These are phyloP conservation scores for Homalodisca vitripennis DNA, from an alignment of 1,140 invertebrate genomes.

Conservation along the genomic window DNA sequence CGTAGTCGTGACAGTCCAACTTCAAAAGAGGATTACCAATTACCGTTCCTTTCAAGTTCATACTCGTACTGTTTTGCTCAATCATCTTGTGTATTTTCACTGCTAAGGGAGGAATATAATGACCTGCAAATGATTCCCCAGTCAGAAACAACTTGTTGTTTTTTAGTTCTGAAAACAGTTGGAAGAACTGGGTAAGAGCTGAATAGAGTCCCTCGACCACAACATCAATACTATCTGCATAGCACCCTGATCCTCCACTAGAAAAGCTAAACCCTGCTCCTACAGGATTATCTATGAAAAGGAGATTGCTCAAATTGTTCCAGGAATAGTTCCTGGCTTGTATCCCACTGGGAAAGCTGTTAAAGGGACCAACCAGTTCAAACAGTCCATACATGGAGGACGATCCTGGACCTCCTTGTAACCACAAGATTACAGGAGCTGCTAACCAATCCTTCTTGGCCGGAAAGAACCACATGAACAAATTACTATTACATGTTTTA, in stretches of 20 bases:
- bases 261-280: constrained; percentile 38
- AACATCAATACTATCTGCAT: constrained; percentile 1
- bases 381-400: constrained; percentile 73
- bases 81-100: constrained; percentile 57
- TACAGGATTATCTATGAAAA: constrained; percentile 76
- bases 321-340: constrained; percentile 32
- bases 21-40: constrained; percentile 86
- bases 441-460: constrained; percentile 49
- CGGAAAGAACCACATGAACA: constrained; percentile 80
- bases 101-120: constrained; percentile 54
- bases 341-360: constrained; percentile 41
- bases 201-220: constrained; percentile 64
- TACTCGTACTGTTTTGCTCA: constrained; percentile 60
- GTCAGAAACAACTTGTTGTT: constrained; percentile 43
- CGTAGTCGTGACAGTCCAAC: constrained; percentile 71
- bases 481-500: constrained; percentile 49
- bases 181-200: constrained; percentile 69
- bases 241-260: constrained; percentile 9
- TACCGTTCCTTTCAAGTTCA: constrained; percentile 67
- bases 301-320: constrained; percentile 34
- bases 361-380: constrained; percentile 59
- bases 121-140: constrained; percentile 59
- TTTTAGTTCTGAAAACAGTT: constrained; percentile 53
- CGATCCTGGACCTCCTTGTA: constrained; percentile 75
- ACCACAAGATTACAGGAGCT: constrained; percentile 69